A percentile compares a stretch with the other conserved stretches of the same genome.
phyloP scores from a whole-genome alignment of 2,888 invertebrate genomes.

The Idaea straminata region DNA sequence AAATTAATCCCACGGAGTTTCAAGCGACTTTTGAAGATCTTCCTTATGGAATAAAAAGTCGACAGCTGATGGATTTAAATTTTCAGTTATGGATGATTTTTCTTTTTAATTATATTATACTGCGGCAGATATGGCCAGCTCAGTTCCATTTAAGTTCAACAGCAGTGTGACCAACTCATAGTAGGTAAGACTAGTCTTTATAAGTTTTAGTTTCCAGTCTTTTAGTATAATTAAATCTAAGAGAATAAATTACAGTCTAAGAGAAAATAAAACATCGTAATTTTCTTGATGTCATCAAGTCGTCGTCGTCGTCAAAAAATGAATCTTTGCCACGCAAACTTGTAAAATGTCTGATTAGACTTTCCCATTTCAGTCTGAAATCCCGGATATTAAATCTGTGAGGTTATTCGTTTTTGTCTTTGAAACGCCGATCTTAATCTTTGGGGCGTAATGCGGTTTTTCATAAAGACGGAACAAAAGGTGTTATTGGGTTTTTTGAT shows the following conservation, averaged over 20 bases:
- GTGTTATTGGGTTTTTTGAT: background rate
- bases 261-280: background rate
- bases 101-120: background rate
- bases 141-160: no score
- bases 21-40: background rate
- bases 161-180: no score
- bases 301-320: background rate
- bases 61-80: background rate
- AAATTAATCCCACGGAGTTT: constrained; percentile 2
- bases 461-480: constrained; percentile 9
- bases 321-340: background rate
- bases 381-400: constrained; percentile 5
- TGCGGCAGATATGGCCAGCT: no score
- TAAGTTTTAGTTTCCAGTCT: no score
- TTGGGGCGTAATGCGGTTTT: constrained; percentile 20
- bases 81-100: background rate
- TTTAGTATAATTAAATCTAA: no score
- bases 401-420: constrained; percentile 23
- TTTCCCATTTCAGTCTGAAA: constrained; percentile 3
- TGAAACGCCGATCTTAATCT: constrained; percentile 23
- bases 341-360: constrained; percentile 1
- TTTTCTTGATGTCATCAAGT: background rate
- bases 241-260: background rate
- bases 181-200: no score
- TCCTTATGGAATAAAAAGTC: background rate